phyloP scores from a whole-genome alignment of 1,140 invertebrate species.

The Drosophila pseudoobscura region DNA sequence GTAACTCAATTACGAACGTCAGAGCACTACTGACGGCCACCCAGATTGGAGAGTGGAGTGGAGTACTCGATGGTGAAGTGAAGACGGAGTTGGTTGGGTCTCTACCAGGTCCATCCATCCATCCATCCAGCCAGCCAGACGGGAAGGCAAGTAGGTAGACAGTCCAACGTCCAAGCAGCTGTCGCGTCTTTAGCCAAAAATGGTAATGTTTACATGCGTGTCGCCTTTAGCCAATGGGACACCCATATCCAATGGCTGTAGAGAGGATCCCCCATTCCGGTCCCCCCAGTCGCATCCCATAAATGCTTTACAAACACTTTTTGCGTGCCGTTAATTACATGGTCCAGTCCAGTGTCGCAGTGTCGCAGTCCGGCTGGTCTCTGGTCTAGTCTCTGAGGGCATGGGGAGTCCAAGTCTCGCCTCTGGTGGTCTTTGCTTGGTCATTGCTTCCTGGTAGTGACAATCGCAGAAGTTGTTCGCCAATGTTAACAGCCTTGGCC shows the following conservation, averaged over 20 bases:
- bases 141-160: too few relatives aligned
- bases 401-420: constrained; percentile 57
- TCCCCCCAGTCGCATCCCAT: constrained; percentile 47
- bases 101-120: too few relatives aligned
- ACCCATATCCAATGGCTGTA: constrained; percentile 41
- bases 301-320: constrained; percentile 76
- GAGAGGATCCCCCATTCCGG: background rate
- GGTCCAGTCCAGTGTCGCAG: constrained; percentile 30
- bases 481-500: constrained; percentile 62
- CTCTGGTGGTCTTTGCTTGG: constrained; percentile 75
- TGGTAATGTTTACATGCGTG: constrained; percentile 81
- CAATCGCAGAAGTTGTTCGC: constrained; percentile 70
- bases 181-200: constrained; percentile 81
- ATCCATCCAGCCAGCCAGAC: too few relatives aligned
- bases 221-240: constrained; percentile 57
- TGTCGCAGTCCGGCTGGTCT: constrained; percentile 1
- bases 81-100: too few relatives aligned
- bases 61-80: background rate
- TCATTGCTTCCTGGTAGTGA: constrained; percentile 76
- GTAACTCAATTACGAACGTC: constrained; percentile 75
- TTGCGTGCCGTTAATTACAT: constrained; percentile 81
- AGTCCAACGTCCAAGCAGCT: constrained; percentile 45
- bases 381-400: constrained; percentile 73
- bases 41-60: constrained; percentile 42
- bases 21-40: constrained; percentile 48